Conservation (phyloP, 2,113 vertebrate genomes). For the Tupaia tana region DNA sequence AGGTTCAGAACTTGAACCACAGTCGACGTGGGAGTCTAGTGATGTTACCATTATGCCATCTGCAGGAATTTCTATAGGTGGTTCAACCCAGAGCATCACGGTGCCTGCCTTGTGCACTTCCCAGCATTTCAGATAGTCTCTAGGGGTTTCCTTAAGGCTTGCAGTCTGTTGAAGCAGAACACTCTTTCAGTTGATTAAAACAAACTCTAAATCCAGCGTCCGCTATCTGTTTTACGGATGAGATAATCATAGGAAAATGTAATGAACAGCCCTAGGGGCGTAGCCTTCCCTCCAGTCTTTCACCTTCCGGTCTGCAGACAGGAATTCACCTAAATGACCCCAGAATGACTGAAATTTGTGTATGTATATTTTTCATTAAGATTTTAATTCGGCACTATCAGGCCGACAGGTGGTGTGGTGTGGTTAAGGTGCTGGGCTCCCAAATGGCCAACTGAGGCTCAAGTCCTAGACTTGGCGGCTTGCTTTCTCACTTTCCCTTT, state of each 20-base stretch:
- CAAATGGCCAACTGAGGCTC: no score
- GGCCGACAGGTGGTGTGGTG: no score
- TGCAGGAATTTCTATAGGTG: background rate
- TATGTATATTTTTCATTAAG: background rate
- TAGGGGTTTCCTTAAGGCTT: constrained; percentile 8
- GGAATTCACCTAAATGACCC: background rate
- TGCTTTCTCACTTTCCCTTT: no score
- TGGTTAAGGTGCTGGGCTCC: no score
- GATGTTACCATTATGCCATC: no score
- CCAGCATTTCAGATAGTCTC: background rate
- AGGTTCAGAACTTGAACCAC: no score
- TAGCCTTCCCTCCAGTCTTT: background rate
- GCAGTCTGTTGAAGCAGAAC: background rate
- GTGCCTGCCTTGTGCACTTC: background rate
- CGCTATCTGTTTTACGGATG: constrained; percentile 56
- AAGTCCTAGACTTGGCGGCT: no score
- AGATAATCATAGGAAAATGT: constrained; percentile 62
- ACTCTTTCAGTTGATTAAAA: constrained; percentile 62
- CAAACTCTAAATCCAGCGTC: constrained; percentile 59
- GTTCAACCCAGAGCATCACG: background rate
- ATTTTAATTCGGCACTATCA: background rate
- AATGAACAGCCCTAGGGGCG: constrained; percentile 35
- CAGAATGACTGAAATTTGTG: background rate
- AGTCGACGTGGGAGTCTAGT: no score
- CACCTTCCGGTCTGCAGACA: background rate